phyloP scores from a whole-genome alignment of 2,888 invertebrate species.

The Oscheius sp. region DNA sequence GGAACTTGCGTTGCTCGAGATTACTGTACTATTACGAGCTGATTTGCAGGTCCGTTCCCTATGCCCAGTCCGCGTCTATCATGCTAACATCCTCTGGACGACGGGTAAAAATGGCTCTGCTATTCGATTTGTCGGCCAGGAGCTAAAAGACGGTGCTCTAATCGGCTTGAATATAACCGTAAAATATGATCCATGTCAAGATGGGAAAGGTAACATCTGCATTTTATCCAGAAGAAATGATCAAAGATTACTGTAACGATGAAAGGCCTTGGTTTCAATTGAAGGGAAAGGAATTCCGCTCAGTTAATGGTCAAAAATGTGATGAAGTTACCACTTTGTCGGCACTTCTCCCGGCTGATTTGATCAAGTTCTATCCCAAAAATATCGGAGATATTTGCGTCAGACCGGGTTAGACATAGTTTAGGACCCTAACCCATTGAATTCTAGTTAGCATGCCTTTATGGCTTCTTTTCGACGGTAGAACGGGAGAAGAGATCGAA shows the following conservation, averaged over 20 bases:
- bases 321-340: background rate
- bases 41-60: slow-evolving; percentile 10
- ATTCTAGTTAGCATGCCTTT: background rate
- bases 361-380: background rate
- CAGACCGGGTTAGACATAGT: background rate
- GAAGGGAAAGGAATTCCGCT: background rate
- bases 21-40: too few relatives aligned
- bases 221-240: too few relatives aligned
- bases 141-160: background rate
- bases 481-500: background rate
- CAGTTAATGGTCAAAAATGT: background rate
- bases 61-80: background rate
- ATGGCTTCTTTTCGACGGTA: background rate
- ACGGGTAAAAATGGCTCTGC: background rate
- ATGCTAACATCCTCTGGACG: background rate
- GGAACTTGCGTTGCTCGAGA: too few relatives aligned
- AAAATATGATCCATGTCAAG: background rate
- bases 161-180: background rate
- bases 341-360: background rate
- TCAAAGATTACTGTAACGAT: slow-evolving; percentile 4
- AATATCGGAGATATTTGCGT: background rate
- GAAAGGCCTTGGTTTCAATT: slow-evolving; percentile 1
- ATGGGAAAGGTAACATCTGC: background rate
- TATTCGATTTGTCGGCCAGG: background rate
- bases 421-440: background rate